Base-by-base conservation (phyloP, 53 echinoderm and acorn worm genomes). In the Temnopleurus reevesii region DNA sequence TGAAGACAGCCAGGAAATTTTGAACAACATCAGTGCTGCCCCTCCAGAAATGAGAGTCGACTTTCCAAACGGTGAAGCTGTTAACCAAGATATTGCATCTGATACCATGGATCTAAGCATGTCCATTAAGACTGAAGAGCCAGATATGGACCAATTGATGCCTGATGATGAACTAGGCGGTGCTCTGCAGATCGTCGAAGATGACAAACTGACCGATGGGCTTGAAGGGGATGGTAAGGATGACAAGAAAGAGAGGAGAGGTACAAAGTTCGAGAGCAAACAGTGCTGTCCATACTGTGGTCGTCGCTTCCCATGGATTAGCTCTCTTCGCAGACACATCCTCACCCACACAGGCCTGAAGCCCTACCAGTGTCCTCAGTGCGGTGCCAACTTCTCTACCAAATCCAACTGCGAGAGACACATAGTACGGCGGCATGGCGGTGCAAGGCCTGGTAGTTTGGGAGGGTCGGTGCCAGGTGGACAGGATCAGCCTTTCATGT, bases 321-420 rank as follows among this genome's bases (percentile, higher is more conserved):
- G 99, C 63, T 98, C 99, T 24, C 90, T 98, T 41, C 90, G 96
- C 24, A 92, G 99, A 41, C 99, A 98, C 89, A 94, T 98, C 81
- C 91, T 98, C 46, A 96, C 96, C 43, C 99, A 98, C 80, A 96
- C 99, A 5, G 99, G 99, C 15, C 59, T 98, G 64, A 98, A 98
- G 58, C 99, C 99, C 31, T 98, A 94, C 81, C 94, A 98, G 55
- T 98, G 99, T 65, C 94, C 94, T 41, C 95, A 96, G 81, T 98
- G 99, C 57, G 94, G 94, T 33, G 94, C 94, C 54, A 95, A 90
- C 79, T 98, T 98, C 92, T 98, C 99, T 9, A 98, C 99, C 27
- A 98, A 98, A 86, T 98, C 99, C 59, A 98, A 98, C 90, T 98
- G 99, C 25, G 99, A 98, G 81, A 83, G 99, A 9, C 99, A 98